Evolutionary conservation across 2,797 vertebrate species (phyloP), one percentile per base, ranked within the genome.

Genomic region (Schizopygopsis pylzovi): DNA sequence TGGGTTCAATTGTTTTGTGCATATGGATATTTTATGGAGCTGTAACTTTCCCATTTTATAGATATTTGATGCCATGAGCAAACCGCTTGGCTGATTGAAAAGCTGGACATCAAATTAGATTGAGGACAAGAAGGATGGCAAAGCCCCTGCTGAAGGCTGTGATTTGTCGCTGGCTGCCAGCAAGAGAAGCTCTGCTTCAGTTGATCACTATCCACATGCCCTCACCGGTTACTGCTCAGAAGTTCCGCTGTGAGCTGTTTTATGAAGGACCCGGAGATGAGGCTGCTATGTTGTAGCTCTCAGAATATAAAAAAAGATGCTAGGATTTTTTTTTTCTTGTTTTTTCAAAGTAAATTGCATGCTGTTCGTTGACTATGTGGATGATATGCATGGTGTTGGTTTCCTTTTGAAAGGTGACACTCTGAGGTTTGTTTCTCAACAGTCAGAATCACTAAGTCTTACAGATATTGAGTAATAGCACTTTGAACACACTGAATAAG

Each of bases 141-240:
- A 99, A 99, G 78, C 97, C 96, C 0, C 94, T 98, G 76, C 93
- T 99, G 89, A 99, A 99, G 95, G 97, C 97, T 0, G 97, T 99
- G 89, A 99, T 98, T 98, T 96, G 97, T 65, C n/a, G n/a, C n/a
- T n/a, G n/a, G 98, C 94, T 99, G 83, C 98, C 98, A 0, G 97
- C 98, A 0, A 97, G 98, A 83, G 98, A 99, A 0, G 98, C 98
- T 1, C 94, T 98, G 52, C 95, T 99, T 28, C 98, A 99, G 88
- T 99, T 99, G 98, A 99, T 99, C 90, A 97, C 98, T 91, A 99
- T 99, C 90, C 97, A 99, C 88, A 93, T 99, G 91, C 97, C 98
- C 33, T 99, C 97, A 3, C 98, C 98, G 0, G 98, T 99, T 89
- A 99, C 98, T 1, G 97, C 98, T 72, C 98, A 99, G 94, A 97